phyloP scores from a whole-genome alignment of 1,140 invertebrate genomes.

The Sinella curviseta region DNA sequence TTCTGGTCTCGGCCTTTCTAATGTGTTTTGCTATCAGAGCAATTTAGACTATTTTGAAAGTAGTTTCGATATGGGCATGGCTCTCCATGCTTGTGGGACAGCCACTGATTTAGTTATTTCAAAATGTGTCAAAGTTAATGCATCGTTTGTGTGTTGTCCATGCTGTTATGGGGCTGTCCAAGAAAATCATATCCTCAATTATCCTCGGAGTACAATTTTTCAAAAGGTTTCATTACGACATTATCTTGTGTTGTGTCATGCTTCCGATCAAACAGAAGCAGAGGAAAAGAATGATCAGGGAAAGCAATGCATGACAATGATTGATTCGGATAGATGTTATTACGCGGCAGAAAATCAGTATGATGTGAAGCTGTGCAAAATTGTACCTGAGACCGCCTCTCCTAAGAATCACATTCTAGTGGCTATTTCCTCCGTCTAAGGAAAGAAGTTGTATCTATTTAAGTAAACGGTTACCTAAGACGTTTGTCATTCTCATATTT shows the following conservation, averaged over 20 bases:
- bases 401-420: slow-evolving; percentile 92
- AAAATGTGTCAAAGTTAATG: slow-evolving; percentile 69
- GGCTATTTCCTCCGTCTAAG: slow-evolving; percentile 61
- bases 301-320: slow-evolving; percentile 77
- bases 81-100: slow-evolving; percentile 90
- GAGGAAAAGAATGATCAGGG: slow-evolving; percentile 72
- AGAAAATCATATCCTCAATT: slow-evolving; percentile 67
- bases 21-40: slow-evolving; percentile 80
- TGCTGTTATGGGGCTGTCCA: slow-evolving; percentile 91
- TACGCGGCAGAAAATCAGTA: slow-evolving; percentile 75
- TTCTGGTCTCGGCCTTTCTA: slow-evolving; percentile 67
- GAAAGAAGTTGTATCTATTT: background rate
- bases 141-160: slow-evolving; percentile 85
- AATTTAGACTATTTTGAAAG: slow-evolving; percentile 70
- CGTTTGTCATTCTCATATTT: too few species aligned
- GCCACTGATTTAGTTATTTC: slow-evolving; percentile 90
- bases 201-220: slow-evolving; percentile 61
- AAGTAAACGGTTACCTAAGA: background rate
- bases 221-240: slow-evolving; percentile 66
- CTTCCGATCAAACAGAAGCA: slow-evolving; percentile 84
- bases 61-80: slow-evolving; percentile 75
- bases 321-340: slow-evolving; percentile 80
- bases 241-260: slow-evolving; percentile 79
- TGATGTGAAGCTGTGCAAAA: slow-evolving; percentile 71
- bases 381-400: slow-evolving; percentile 63